Evolutionary conservation across 2,113 vertebrate genomes (phyloP).

Genomic region (Psilopsiagon aymara): DNA sequence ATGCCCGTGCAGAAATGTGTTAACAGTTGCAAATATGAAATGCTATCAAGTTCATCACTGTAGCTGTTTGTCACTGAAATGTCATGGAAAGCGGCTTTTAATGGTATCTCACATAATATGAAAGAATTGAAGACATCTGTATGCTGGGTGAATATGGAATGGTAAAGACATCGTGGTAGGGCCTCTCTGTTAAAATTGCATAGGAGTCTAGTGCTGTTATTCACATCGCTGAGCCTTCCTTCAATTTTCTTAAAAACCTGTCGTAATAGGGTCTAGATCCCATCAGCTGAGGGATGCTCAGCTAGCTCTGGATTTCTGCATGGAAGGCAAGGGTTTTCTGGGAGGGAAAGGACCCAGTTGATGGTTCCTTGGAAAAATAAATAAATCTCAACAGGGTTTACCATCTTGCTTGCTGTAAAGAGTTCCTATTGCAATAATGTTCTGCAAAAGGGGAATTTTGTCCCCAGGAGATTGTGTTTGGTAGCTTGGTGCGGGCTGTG

Average conservation of each 20-base stretch:
- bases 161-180: conserved; percentile 64
- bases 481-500: neutral
- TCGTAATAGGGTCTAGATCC: neutral
- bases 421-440: neutral
- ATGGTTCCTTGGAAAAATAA: neutral
- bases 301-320: neutral
- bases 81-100: conserved; percentile 90
- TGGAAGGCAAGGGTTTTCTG: neutral
- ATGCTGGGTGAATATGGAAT: conserved; percentile 77
- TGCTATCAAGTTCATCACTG: conserved; percentile 89
- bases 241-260: conserved; percentile 57
- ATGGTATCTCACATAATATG: conserved; percentile 84
- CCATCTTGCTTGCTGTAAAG: neutral
- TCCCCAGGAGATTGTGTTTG: rapidly evolving
- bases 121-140: conserved; percentile 88
- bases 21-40: conserved; percentile 90
- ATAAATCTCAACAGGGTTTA: neutral
- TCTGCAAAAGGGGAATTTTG: neutral
- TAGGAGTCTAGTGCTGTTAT: conserved; percentile 27
- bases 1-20: conserved; percentile 83
- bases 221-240: conserved; percentile 34
- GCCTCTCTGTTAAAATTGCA: conserved; percentile 67
- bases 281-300: neutral
- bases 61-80: conserved; percentile 93
- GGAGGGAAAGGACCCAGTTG: neutral